These are phyloP conservation scores for Cryptus armator DNA, from an alignment of 2,888 invertebrate genomes.

Conservation along the genomic window DNA sequence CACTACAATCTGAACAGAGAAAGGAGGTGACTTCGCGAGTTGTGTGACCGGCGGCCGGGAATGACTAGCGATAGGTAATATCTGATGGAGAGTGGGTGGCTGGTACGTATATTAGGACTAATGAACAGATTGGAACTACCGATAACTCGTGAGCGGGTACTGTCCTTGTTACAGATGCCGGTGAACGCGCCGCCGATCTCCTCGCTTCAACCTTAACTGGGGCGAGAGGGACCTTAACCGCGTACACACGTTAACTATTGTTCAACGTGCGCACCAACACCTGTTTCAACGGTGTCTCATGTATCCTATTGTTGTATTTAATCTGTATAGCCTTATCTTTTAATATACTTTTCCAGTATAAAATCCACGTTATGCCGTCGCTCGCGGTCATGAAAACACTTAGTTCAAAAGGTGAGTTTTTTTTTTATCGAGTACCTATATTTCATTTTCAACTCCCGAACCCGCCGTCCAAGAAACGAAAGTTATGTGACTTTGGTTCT, in stretches of 20 bases:
- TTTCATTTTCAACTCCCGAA: not conserved
- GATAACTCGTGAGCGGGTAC: constrained; percentile 71
- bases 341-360: not conserved
- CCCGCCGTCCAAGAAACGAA: too few species aligned
- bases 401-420: not conserved
- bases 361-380: too few species aligned
- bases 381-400: too few species aligned
- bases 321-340: not conserved
- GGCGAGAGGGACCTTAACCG: constrained; percentile 4
- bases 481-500: too few species aligned
- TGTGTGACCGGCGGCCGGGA: constrained; percentile 50
- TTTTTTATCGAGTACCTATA: too few species aligned
- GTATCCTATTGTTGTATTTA: constrained; percentile 8
- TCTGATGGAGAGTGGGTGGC: constrained; percentile 79
- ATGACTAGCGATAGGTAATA: constrained; percentile 71
- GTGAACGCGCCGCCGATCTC: constrained; percentile 23
- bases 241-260: constrained; percentile 45
- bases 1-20: constrained; percentile 31
- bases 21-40: constrained; percentile 29
- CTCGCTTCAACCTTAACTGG: constrained; percentile 30
- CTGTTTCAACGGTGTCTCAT: constrained; percentile 3
- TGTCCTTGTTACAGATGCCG: constrained; percentile 72
- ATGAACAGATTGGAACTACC: constrained; percentile 79
- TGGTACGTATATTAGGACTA: constrained; percentile 81
- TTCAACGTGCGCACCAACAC: constrained; percentile 34